Base-by-base conservation (phyloP, 2,888 invertebrate species). In the Polyploca ridens region DNA sequence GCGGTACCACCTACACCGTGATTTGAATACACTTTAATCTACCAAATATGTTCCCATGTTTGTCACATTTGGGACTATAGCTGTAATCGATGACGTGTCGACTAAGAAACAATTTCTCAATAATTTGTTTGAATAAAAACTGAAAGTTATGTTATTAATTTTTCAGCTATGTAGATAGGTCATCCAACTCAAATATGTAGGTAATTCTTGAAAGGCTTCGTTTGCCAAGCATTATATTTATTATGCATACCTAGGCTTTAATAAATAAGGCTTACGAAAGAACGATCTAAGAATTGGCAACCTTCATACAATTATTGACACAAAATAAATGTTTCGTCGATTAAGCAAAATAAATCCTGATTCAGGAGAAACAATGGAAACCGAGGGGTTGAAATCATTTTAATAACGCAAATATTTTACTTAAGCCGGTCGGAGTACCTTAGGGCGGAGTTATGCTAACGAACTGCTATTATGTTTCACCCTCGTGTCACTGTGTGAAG, bases 401-500 rank as follows among this genome's bases (percentile, higher is more conserved):
- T 88, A 88, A 89, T 89, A 88, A 87, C 77, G 82, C 85, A 89
- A 91, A 90, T 88, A 90, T 89, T 91, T 89, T 84, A 86, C 84
- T 84, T 83, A 83, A 83, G 82, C 83, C 83, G 79, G 81, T 77
- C 76, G 81, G 83, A 83, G 82, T 77, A 79, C 79, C 81, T 79
- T 77, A 78, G 78, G 78, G 81, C 75, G 81, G 82, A 81, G 86
- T 87, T 89, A 91, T 92, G 89, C 87, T 92, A 92, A 92, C 90
- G 93, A 91, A 91, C 89, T 86, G 85, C 87, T 88, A 92, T 92
- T 91, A 92, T 93, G 87, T 87, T 81, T 83, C 83, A 83, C 87
- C 87, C 88, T 82, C 85, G 90, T 91, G 93, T 93, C 90, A 93
- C 90, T 91, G 90, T 93, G 93, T 92, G 91, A 93, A 93, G 93